Evolutionary conservation across 1,140 invertebrate species (phyloP).

Genomic region (Helicorthomorpha holstii): DNA sequence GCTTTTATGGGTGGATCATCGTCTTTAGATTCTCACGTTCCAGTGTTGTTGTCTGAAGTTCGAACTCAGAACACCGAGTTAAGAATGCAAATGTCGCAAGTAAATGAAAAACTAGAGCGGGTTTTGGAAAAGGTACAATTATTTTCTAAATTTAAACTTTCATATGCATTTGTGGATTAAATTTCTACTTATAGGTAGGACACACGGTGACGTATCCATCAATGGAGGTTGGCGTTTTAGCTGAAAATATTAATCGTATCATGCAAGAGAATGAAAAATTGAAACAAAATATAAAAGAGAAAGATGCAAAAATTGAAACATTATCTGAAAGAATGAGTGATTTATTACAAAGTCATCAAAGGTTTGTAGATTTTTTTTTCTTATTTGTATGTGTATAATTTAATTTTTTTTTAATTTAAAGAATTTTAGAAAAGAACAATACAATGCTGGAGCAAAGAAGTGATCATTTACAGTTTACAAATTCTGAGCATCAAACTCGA

Average conservation of each 20-base stretch:
- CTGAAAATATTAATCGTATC: constrained; percentile 25
- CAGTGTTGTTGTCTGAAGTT: constrained; percentile 23
- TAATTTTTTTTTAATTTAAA: constrained; percentile 13
- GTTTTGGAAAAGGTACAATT: constrained; percentile 21
- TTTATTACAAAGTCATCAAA: constrained; percentile 28
- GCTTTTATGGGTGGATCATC: constrained; percentile 1
- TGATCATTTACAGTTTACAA: constrained; percentile 21
- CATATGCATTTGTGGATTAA: constrained; percentile 1
- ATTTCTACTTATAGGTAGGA: constrained; percentile 11
- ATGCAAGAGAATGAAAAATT: constrained; percentile 28
- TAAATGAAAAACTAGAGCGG: constrained; percentile 25
- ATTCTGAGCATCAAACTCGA: constrained; percentile 22
- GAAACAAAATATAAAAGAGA: constrained; percentile 27
- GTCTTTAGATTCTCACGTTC: constrained; percentile 12
- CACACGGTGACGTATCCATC: constrained; percentile 2
- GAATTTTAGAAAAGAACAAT: constrained; percentile 29
- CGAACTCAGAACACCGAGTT: constrained; percentile 27
- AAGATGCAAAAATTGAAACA: constrained; percentile 24
- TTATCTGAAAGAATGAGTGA: constrained; percentile 29
- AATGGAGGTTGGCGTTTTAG: constrained; percentile 24
- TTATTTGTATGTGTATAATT: background rate
- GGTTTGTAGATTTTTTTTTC: constrained; percentile 14
- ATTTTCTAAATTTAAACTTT: background rate
- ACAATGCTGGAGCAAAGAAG: constrained; percentile 26
- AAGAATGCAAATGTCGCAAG: constrained; percentile 21